Conservation (phyloP, 2,797 vertebrate genomes). For the Acanthopagrus latus region DNA sequence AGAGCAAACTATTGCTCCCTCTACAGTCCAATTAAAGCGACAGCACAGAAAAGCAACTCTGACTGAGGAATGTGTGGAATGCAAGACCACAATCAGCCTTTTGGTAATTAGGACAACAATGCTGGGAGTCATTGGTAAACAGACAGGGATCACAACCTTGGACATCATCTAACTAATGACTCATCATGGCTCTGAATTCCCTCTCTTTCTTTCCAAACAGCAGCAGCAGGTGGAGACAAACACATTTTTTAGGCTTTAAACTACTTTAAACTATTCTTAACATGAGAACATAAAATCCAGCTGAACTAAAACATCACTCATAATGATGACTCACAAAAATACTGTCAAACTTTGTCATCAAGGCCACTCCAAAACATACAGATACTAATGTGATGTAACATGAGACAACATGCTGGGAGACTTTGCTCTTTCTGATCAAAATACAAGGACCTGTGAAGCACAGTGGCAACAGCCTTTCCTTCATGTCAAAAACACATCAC, state of each 20-base stretch:
- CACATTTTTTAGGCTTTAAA: background rate
- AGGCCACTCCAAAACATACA: slow-evolving; percentile 9
- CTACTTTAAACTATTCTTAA: background rate
- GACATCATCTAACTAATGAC: background rate
- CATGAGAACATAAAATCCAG: slow-evolving; percentile 4
- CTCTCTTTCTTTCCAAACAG: slow-evolving; percentile 9
- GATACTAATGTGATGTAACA: background rate
- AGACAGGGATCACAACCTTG: background rate
- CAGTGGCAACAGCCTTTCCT: background rate
- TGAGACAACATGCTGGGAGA: background rate
- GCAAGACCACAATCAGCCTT: slow-evolving; percentile 11
- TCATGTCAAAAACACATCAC: slow-evolving; percentile 17
- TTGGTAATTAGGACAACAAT: slow-evolving; percentile 20
- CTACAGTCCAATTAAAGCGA: slow-evolving; percentile 48
- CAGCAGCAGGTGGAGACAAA: slow-evolving; percentile 62
- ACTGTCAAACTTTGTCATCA: background rate
- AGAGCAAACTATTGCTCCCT: slow-evolving; percentile 47
- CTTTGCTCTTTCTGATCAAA: background rate
- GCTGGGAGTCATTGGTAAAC: slow-evolving; percentile 15
- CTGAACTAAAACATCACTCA: background rate
- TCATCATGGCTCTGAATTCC: background rate
- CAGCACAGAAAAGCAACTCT: background rate
- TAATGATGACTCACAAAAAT: slow-evolving; percentile 52
- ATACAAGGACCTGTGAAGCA: background rate
- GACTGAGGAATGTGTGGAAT: slow-evolving; percentile 64